phyloP scores from a whole-genome alignment of 2,797 vertebrate genomes.

The Monodelphis domestica region DNA sequence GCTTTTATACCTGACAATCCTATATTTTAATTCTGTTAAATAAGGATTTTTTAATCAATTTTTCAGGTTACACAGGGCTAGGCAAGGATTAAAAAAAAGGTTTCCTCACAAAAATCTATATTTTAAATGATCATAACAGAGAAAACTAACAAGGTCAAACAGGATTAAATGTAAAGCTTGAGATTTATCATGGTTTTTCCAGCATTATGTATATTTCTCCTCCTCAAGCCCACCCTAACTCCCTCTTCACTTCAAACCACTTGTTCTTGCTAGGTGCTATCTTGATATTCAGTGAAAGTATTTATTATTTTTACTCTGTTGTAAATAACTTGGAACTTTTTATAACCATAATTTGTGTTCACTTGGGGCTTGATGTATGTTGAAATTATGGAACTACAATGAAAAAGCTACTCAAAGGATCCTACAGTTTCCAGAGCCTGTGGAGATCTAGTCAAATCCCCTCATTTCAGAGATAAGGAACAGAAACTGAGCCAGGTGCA shows the following conservation, averaged over 20 bases:
- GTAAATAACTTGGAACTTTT: neutral
- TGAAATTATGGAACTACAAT: neutral
- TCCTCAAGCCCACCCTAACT: neutral
- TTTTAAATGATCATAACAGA: constrained; percentile 6
- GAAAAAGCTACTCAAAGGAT: neutral
- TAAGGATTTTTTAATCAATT: neutral
- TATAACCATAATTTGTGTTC: neutral
- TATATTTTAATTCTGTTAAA: constrained; percentile 21
- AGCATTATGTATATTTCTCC: neutral
- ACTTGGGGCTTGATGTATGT: neutral
- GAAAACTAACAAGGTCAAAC: neutral
- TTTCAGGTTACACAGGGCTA: constrained; percentile 13
- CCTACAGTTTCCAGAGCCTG: neutral
- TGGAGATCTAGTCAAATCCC: neutral
- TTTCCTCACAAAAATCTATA: neutral
- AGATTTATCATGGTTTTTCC: neutral
- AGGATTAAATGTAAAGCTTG: neutral
- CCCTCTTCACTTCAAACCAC: neutral
- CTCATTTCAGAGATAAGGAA: neutral
- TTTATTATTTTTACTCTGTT: neutral
- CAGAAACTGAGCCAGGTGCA: too few relatives aligned
- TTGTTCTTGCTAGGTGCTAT: neutral
- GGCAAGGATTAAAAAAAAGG: constrained; percentile 32
- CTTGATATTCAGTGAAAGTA: neutral
- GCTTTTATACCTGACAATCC: constrained; percentile 36